A percentile compares a stretch with the other conserved stretches of the same genome.
These are phyloP conservation scores for Spongilla lacustris DNA, from an alignment of 37 sponge, comb jelly and placozoan genomes.

Conservation along the genomic window DNA sequence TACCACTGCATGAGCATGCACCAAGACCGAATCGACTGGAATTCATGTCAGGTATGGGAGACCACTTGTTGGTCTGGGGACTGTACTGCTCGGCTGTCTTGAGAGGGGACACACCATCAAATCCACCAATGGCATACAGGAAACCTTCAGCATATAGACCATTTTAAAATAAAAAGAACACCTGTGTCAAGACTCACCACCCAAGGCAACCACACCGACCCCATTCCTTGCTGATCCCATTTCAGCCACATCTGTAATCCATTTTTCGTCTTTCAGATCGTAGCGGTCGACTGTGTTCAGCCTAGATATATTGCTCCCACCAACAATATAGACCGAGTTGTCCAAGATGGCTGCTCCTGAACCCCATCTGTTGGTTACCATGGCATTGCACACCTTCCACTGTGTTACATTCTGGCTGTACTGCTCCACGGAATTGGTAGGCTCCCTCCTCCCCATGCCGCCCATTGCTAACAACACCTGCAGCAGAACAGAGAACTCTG, in stretches of 20 bases:
- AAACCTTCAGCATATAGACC: slow-evolving; percentile 18
- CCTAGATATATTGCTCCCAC: slow-evolving; percentile 70
- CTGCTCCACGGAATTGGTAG: slow-evolving; percentile 43
- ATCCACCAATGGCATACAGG: slow-evolving; percentile 73
- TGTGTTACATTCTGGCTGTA: slow-evolving; percentile 22
- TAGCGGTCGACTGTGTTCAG: slow-evolving; percentile 66
- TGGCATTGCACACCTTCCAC: slow-evolving; percentile 52
- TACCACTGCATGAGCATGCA: slow-evolving; percentile 38
- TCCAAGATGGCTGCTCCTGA: slow-evolving; percentile 42
- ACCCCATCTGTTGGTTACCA: slow-evolving; percentile 63
- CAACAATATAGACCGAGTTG: slow-evolving; percentile 63
- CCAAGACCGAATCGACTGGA: slow-evolving; percentile 53
- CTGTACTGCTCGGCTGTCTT: slow-evolving; percentile 57
- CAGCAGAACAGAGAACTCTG: background rate
- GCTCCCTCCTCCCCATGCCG: slow-evolving; percentile 63
- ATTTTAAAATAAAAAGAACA: background rate
- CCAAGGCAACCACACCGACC: slow-evolving; percentile 52
- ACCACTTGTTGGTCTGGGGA: slow-evolving; percentile 44
- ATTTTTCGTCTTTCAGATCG: slow-evolving; percentile 33
- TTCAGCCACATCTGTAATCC: slow-evolving; percentile 32
- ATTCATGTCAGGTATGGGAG: slow-evolving; percentile 43
- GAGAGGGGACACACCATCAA: slow-evolving; percentile 62
- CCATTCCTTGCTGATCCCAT: slow-evolving; percentile 64
- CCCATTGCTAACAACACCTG: slow-evolving; percentile 67
- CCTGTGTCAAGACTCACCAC: slow-evolving; percentile 8